Evolutionary conservation across 2,888 invertebrate genomes (phyloP).

Genomic region (Pogonocherus hispidulus): DNA sequence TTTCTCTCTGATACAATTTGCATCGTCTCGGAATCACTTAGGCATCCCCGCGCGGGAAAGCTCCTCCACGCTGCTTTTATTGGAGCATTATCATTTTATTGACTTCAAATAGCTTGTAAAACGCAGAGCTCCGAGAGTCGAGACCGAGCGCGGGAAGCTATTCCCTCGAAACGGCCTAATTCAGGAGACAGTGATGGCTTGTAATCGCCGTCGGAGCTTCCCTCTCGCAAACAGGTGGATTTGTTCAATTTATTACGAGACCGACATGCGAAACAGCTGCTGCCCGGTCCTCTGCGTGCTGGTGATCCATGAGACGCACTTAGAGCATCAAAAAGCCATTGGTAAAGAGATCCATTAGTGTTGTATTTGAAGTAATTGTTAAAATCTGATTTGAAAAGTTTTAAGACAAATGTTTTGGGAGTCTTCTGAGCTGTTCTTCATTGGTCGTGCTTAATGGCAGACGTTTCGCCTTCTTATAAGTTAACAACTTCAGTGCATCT

Average conservation of each 20-base stretch:
- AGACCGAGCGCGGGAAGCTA: slow-evolving; percentile 67
- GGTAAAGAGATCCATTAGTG: slow-evolving; percentile 17
- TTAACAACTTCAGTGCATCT: no score
- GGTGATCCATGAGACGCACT: slow-evolving; percentile 28
- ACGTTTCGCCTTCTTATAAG: no score
- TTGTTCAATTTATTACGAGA: slow-evolving; percentile 63
- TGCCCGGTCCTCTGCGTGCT: slow-evolving; percentile 31
- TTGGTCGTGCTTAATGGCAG: no score
- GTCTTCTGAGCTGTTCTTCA: no score
- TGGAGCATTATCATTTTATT: slow-evolving; percentile 71
- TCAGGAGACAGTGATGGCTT: slow-evolving; percentile 70
- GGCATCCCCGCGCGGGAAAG: slow-evolving; percentile 59
- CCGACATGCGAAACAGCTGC: slow-evolving; percentile 55
- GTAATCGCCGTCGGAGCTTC: slow-evolving; percentile 68
- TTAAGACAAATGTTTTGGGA: no score
- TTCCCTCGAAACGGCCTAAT: slow-evolving; percentile 69
- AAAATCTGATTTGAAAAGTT: no score
- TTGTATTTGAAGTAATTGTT: no score
- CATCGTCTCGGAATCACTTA: slow-evolving; percentile 68
- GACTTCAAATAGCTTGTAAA: slow-evolving; percentile 73
- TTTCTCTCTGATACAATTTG: slow-evolving; percentile 68
- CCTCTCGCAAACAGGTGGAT: slow-evolving; percentile 69
- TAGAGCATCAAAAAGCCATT: neutral
- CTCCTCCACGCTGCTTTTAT: slow-evolving; percentile 66
- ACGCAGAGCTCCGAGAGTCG: slow-evolving; percentile 68